Base-by-base conservation (phyloP, 1,140 invertebrate species). In the Myzus persicae region DNA sequence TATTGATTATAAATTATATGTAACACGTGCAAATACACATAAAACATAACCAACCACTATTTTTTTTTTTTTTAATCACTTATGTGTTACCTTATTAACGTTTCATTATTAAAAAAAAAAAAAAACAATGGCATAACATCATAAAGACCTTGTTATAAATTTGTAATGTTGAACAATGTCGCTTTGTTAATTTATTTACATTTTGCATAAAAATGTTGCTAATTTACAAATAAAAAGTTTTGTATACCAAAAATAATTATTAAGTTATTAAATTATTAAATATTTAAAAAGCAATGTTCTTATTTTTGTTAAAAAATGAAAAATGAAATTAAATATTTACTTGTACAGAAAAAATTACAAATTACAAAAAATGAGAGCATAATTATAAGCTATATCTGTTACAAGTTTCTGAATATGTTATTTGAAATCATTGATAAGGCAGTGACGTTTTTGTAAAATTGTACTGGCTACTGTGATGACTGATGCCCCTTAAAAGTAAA, bases 101-200 rank as follows among this genome's bases (percentile, higher is more conserved):
- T 76, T 76, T 76, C n/a, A n/a, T 76, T n/a, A 18, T 76, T 67
- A 44, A 44, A 44, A 44, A 42, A 42, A 42, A 42, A 42, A n/a
- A 59, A 46, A 31, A 31, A 67, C 59, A 76, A 76, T 76, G 59
- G 59, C n/a, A n/a, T n/a, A 18, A 76, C 59, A 76, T 76, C n/a
- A 76, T 36, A 18, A 76, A 76, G 31, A 76, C 59, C 14, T 76
- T n/a, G 59, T 76, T 76, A 76, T 76, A n/a, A n/a, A 76, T 76
- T 76, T n/a, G 4, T 36, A 18, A n/a, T n/a, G 4, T 76, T 76
- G 14, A 76, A 76, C 59, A n/a, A 76, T 76, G 5, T 76, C n/a
- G n/a, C 59, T 76, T 76, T 76, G 59, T 76, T n/a, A 76, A 76
- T 76, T n/a, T 76, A 76, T 76, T 76, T 18, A 76, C 59, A 76